Conservation (phyloP, 2,888 invertebrate genomes). For the Serripes groenlandicus region DNA sequence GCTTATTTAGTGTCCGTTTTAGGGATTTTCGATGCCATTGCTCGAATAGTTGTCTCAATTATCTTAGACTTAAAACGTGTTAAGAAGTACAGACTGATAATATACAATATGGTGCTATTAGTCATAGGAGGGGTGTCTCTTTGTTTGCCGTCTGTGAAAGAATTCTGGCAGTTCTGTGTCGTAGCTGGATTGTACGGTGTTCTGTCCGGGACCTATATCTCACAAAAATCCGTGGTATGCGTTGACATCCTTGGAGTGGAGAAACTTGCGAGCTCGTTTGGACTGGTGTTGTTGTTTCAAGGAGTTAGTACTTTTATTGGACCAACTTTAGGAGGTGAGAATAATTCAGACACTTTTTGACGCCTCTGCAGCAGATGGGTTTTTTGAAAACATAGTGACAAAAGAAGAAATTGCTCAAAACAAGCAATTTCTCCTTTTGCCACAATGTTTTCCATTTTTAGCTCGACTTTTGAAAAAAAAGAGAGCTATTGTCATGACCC, state of each 20-base stretch:
- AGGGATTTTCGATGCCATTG: slow-evolving; percentile 75
- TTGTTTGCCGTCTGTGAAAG: slow-evolving; percentile 67
- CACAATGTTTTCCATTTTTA: too few relatives aligned
- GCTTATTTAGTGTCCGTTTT: slow-evolving; percentile 75
- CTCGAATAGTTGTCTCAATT: slow-evolving; percentile 71
- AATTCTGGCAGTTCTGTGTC: slow-evolving; percentile 64
- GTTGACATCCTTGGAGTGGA: slow-evolving; percentile 80
- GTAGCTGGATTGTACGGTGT: slow-evolving; percentile 74
- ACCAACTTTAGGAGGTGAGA: slow-evolving; percentile 79
- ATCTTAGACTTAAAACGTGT: slow-evolving; percentile 72
- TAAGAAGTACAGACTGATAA: slow-evolving; percentile 69
- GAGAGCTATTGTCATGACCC: too few relatives aligned
- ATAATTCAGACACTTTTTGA: too few relatives aligned
- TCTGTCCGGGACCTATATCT: slow-evolving; percentile 76
- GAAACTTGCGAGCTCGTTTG: slow-evolving; percentile 77
- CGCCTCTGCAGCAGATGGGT: too few relatives aligned
- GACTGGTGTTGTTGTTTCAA: slow-evolving; percentile 77
- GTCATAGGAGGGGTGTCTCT: slow-evolving; percentile 70
- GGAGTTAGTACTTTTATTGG: slow-evolving; percentile 78
- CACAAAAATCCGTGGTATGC: slow-evolving; percentile 80
- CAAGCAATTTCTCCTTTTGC: too few relatives aligned
- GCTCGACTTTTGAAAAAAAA: too few relatives aligned
- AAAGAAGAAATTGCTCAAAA: too few relatives aligned
- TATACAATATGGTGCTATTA: slow-evolving; percentile 77
- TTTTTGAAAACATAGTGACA: too few relatives aligned